Conservation (phyloP, 35 echinoderm and acorn worm species). For the Apostichopus parvimensis region DNA sequence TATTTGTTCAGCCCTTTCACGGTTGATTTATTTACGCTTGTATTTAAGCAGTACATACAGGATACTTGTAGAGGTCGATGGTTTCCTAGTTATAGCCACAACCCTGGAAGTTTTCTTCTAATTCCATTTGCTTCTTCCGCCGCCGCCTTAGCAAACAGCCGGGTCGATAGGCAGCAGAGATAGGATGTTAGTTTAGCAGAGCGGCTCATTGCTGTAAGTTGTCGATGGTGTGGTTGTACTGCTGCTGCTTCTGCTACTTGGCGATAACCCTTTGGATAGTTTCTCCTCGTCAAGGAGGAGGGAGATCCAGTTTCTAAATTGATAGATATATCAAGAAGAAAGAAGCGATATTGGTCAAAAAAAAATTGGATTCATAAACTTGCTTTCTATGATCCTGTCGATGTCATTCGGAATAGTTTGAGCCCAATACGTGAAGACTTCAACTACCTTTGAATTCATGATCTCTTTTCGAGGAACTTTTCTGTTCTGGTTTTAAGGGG, state of each 20-base stretch:
- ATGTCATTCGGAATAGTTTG: too few species aligned
- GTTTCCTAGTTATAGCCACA: not conserved
- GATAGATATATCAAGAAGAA: too few species aligned
- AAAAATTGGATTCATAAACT: too few species aligned
- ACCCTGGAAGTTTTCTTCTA: not conserved
- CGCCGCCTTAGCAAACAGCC: too few species aligned
- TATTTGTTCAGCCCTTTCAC: slow-evolving; percentile 34
- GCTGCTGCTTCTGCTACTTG: not conserved
- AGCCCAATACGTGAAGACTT: too few species aligned
- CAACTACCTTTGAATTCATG: too few species aligned
- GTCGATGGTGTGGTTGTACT: not conserved
- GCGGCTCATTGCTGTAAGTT: not conserved
- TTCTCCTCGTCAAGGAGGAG: not conserved
- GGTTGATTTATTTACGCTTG: slow-evolving; percentile 28
- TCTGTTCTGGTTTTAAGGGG: too few species aligned
- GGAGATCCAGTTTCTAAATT: not conserved
- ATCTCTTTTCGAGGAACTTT: too few species aligned
- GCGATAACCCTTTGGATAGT: not conserved
- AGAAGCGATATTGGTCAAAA: too few species aligned
- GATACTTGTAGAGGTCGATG: not conserved
- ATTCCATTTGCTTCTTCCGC: too few species aligned
- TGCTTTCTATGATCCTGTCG: too few species aligned
- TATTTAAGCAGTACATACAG: slow-evolving; percentile 17
- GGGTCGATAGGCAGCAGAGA: not conserved
- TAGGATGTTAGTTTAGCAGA: not conserved